Percentiles rank a stretch among this genome's conserved stretches.
Conservation (phyloP, 2,888 invertebrate species). For the Idaea dimidiata region DNA sequence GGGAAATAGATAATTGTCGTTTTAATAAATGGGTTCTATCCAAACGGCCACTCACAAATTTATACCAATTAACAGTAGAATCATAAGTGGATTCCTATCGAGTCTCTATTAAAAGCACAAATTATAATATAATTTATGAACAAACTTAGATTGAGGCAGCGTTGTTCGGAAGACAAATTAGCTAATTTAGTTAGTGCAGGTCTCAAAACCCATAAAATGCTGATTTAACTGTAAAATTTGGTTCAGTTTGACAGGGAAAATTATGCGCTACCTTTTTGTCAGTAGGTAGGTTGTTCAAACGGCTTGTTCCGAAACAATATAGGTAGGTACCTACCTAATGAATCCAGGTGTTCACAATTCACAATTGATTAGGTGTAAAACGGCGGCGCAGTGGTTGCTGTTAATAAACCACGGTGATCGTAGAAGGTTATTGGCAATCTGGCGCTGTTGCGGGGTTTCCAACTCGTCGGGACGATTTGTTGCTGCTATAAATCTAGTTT, state of each 20-base stretch:
- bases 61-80: background rate
- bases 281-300: too few species aligned
- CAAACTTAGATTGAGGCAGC: background rate
- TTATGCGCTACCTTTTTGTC: background rate
- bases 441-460: background rate
- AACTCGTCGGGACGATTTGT: slow-evolving; percentile 10
- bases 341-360: slow-evolving; percentile 3
- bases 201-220: background rate
- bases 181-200: background rate
- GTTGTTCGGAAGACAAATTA: background rate
- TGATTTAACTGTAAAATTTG: background rate
- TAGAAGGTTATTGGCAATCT: slow-evolving; percentile 29
- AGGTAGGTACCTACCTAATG: too few species aligned
- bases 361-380: slow-evolving; percentile 51
- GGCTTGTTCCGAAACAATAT: slow-evolving; percentile 5
- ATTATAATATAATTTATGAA: background rate
- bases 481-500: slow-evolving; percentile 15
- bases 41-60: background rate
- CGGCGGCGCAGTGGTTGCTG: slow-evolving; percentile 42
- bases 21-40: background rate
- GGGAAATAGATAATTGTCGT: background rate
- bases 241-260: background rate
- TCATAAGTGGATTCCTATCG: too few species aligned
- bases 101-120: background rate
- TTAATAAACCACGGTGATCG: slow-evolving; percentile 38